These are phyloP conservation scores for Synanceia verrucosa DNA, from an alignment of 2,797 vertebrate genomes.

Conservation along the genomic window DNA sequence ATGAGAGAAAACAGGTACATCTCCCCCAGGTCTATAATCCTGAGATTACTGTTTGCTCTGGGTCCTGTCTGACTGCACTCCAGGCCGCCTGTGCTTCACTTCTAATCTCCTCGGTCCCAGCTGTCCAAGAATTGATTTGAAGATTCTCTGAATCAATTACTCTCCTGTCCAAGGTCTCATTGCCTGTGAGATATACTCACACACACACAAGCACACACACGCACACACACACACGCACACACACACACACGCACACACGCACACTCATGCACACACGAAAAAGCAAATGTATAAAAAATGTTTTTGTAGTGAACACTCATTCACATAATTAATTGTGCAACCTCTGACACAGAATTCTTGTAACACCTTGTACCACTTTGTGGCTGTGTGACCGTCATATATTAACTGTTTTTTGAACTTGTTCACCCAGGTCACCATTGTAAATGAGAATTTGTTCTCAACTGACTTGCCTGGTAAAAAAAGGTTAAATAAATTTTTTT, in stretches of 20 bases:
- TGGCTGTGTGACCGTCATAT: too few species aligned
- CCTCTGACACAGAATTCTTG: constrained; percentile 29
- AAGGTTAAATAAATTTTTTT: too few species aligned
- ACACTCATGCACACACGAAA: neutral
- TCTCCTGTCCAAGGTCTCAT: constrained; percentile 83
- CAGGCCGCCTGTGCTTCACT: constrained; percentile 79
- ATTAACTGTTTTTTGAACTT: constrained; percentile 36
- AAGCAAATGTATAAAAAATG: too few species aligned
- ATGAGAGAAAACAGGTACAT: constrained; percentile 86
- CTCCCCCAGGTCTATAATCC: constrained; percentile 86
- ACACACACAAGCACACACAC: constrained; percentile 33
- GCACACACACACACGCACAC: constrained; percentile 15
- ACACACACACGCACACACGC: neutral
- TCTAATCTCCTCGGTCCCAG: constrained; percentile 87
- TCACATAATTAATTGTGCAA: constrained; percentile 44
- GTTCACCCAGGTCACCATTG: too few species aligned
- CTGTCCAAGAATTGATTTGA: constrained; percentile 88
- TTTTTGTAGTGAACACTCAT: constrained; percentile 26
- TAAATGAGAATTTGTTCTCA: too few species aligned
- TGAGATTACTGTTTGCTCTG: constrained; percentile 86
- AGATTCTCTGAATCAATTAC: constrained; percentile 90
- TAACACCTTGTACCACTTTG: constrained; percentile 37
- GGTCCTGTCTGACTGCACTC: constrained; percentile 79
- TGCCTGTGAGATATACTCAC: constrained; percentile 75
- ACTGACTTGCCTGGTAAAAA: too few species aligned